Evolutionary conservation across 2,797 vertebrate genomes (phyloP), one percentile per base, ranked within the genome.

Genomic region (Melanitta fusca): DNA sequence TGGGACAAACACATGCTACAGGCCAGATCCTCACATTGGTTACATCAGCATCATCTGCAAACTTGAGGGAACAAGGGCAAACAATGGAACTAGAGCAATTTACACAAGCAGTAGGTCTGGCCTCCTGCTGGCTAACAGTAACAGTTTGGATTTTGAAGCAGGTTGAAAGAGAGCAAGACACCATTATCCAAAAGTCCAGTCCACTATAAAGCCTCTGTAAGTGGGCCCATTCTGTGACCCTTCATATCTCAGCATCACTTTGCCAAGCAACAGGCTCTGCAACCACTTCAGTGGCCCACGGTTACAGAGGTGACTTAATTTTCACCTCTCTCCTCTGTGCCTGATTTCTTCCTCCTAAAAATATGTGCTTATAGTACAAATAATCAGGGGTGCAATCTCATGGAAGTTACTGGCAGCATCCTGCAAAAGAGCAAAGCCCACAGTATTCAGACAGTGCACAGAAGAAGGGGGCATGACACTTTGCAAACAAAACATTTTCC

Each of bases 1-100:
- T 95, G 95, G 96, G 84, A 95, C 86, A 95, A 96, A 95, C 95
- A 96, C 96, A 96, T 95, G 94, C 94, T 95, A 95, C 72, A 95
- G 94, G 93, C 94, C 95, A 94, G 94, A 95, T 97, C 93, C 96
- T 95, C 95, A 92, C 79, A 74, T n/a, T 87, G 61, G 57, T 85
- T 93, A 95, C 93, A 93, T 56, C 93, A 78, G 57, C 30, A 89
- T 95, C 38, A 25, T 78, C 88, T 83, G 91, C 83, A 96, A 91
- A 95, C 74, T 90, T 91, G 45, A 87, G n/a, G 54, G n/a, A 94
- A 91, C 88, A 92, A 97, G 95, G 94, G 75, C 88, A 94, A 93
- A 89, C 56, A 78, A 88, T 2, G 18, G 88, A 95, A 91, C 57
- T 87, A 54, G 80, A 85, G 71, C 86, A 94, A 91, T 95, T 95